Evolutionary conservation across 2,797 vertebrate species (phyloP), one percentile per base, ranked within the genome.

Genomic region (Channallabes apus): DNA sequence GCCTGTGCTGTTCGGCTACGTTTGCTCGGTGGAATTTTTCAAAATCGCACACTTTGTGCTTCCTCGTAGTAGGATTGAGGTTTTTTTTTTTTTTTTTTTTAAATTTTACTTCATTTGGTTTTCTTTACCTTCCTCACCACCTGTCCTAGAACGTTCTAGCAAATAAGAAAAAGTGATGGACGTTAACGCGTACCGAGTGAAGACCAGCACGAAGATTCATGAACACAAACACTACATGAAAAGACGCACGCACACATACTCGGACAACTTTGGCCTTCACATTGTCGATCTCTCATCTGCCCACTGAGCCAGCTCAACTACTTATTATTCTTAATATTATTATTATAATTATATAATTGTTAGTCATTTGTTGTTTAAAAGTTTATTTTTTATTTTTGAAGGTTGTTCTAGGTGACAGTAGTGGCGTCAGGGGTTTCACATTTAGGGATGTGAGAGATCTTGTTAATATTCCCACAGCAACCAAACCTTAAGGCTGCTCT

Each of bases 241-340:
- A 15, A n/a, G n/a, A n/a, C n/a, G n/a, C n/a, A 41, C 35, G 8
- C 71, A 18, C 24, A 29, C 46, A 73, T 12, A 46, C 69, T 51
- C 5, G 0, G 27, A 51, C 54, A 77, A 27, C 73, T 32, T 59
- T 77, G 54, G 75, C 59, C 29, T 77, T 77, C 59, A 46, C 24
- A 18, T 41, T 24, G 51, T 46, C 51, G 29, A 80, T 80, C 59
- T 80, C 38, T 64, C 38, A 4, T 80, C 78, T 80, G 78, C 78
- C 78, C 61, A 29, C 78, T 80, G 78, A 80, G 78, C 78, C 78
- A 41, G 38, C 38, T 41, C 38, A 80, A 62, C 22, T 22, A 35
- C 15, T 9, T 3, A 65, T 27, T 80, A 80, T 64, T 46, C 51
- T 27, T 80, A 64, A 46, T 46, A 61, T 61, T 78, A 61, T 27